Percentiles rank a stretch among this genome's conserved stretches.
phyloP scores from a whole-genome alignment of 2,113 vertebrate genomes.

The Macheiramphus alcinus region DNA sequence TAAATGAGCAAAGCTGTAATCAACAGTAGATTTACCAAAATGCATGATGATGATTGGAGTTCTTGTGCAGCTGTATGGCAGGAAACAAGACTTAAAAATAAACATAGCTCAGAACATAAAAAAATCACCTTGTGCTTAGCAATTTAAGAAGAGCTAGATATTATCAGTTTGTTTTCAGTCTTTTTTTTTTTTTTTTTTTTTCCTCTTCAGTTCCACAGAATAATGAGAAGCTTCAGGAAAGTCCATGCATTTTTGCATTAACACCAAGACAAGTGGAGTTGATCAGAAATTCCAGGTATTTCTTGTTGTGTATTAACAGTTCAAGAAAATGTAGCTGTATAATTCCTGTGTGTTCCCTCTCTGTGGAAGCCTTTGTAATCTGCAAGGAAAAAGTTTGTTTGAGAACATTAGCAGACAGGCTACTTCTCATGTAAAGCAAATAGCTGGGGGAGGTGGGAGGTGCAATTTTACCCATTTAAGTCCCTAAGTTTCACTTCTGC shows the following conservation, averaged over 20 bases:
- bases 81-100: neutral
- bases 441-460: neutral
- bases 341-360: neutral
- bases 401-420: neutral
- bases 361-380: neutral
- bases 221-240: constrained; percentile 95
- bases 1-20: neutral
- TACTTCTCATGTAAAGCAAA: neutral
- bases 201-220: constrained; percentile 87
- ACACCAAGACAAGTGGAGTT: constrained; percentile 91
- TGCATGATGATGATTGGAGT: neutral
- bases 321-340: neutral
- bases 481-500: neutral
- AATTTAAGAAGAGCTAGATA: neutral
- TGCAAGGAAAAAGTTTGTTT: neutral
- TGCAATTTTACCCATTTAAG: neutral
- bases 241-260: constrained; percentile 92
- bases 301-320: neutral
- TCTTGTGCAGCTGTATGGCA: neutral
- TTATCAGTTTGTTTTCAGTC: neutral
- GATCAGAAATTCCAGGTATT: constrained; percentile 92
- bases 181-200: neutral
- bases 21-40: neutral
- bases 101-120: neutral
- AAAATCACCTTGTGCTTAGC: neutral